Base-by-base conservation (phyloP, 2,888 invertebrate genomes). In the Microplitis manilae region DNA sequence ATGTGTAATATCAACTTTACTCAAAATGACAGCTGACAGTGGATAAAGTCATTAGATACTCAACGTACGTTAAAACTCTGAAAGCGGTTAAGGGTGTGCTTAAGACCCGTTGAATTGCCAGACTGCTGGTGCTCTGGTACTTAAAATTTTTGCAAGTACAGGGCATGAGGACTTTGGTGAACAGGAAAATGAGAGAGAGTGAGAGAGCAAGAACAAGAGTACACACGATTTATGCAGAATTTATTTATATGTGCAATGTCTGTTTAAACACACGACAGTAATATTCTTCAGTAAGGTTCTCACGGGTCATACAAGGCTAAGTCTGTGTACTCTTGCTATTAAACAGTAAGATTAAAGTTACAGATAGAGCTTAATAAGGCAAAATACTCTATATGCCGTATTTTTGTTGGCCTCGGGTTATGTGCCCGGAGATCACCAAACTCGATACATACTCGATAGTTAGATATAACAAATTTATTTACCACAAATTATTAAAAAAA, bases 251-350 rank as follows among this genome's bases (percentile, higher is more conserved):
- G 50, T 13, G 50, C 13, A 50, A 50, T 50, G 50, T 50, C 50
- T 50, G 30, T 60, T 15, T 59, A 70, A 30, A 13, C 5, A 38
- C 9, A 70, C 38, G 60, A 38, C 61, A 62, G 62, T 61, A 72
- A 72, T 72, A 72, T 39, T 72, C 38, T 39, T 38, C 39, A 40
- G 71, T 72, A n/a, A 20, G 30, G 60, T 84, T 85, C 85, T 83
- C 84, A 84, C 82, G 82, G 81, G 76, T 81, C 80, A 67, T 84
- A 83, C 80, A 84, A 81, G 83, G 79, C 67, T 79, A 80, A 50
- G 50, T 13, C 13, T 9, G 75, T 69, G 50, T 13, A 50, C 50
- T 30, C 77, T 78, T 79, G 79, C 79, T 79, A 79, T 84, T 85
- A 82, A 83, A 81, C 78, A 79, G 72, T 76, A 77, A 82, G 83